Conservation (phyloP, 30 jellyfish, hydroid and myxozoan genomes). For the Haliclystus octoradiatus region DNA sequence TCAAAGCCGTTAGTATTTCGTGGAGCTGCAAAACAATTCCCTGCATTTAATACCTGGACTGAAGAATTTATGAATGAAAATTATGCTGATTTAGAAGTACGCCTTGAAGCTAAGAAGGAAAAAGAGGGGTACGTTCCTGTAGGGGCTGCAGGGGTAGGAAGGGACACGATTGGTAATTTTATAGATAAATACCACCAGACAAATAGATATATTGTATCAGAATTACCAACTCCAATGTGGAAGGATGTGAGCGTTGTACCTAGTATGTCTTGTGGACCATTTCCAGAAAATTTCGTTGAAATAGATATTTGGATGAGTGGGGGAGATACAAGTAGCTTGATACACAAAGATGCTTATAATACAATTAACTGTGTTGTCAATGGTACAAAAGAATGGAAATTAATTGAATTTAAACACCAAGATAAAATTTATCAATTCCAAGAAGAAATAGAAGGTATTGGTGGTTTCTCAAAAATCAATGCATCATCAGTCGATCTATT, state of each 20-base stretch:
- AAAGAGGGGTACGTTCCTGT: slow-evolving; percentile 18
- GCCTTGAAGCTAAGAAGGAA: slow-evolving; percentile 31
- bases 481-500: slow-evolving; percentile 40
- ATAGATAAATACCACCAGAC: slow-evolving; percentile 2
- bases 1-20: slow-evolving; percentile 11
- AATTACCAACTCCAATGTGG: slow-evolving; percentile 74
- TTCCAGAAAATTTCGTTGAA: slow-evolving; percentile 39
- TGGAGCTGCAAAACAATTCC: slow-evolving; percentile 44
- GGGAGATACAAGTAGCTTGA: slow-evolving; percentile 51
- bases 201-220: slow-evolving; percentile 66
- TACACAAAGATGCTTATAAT: slow-evolving; percentile 84
- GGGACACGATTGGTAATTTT: neutral
- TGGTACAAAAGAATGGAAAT: slow-evolving; percentile 78
- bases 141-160: neutral
- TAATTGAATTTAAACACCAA: slow-evolving; percentile 41
- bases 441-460: slow-evolving; percentile 16
- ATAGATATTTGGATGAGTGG: slow-evolving; percentile 87
- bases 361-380: slow-evolving; percentile 58
- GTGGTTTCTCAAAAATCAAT: slow-evolving; percentile 63
- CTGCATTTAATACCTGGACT: slow-evolving; percentile 43
- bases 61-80: slow-evolving; percentile 37
- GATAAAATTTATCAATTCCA: slow-evolving; percentile 16
- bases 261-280: slow-evolving; percentile 57
- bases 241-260: slow-evolving; percentile 42
- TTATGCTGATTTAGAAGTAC: slow-evolving; percentile 48